These are phyloP conservation scores for Caradrina kadenii DNA, from an alignment of 2,888 invertebrate genomes.

Conservation along the genomic window DNA sequence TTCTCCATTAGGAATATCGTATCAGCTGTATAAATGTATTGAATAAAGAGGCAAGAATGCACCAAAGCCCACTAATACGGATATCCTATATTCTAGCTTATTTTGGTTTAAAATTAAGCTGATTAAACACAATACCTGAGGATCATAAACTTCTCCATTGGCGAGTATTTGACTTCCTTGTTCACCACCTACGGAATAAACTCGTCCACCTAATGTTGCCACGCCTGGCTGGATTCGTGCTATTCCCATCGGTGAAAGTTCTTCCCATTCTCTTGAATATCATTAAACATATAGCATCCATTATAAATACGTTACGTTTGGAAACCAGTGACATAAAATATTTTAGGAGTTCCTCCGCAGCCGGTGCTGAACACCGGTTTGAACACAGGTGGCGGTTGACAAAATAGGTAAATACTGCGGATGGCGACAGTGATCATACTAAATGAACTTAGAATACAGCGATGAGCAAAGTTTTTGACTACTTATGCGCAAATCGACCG, in stretches of 20 bases:
- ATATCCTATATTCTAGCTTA: neutral
- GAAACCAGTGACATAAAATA: too few relatives aligned
- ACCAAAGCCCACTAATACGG: neutral
- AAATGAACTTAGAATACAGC: too few relatives aligned
- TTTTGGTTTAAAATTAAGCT: neutral
- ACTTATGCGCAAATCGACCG: too few relatives aligned
- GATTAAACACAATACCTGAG: constrained; percentile 85
- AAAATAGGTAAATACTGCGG: too few relatives aligned
- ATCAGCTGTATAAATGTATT: neutral
- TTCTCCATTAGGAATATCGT: neutral
- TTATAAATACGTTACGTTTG: too few relatives aligned
- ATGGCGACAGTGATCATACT: too few relatives aligned
- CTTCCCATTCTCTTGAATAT: constrained; percentile 93
- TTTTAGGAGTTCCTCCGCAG: too few relatives aligned
- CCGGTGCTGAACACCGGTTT: too few relatives aligned
- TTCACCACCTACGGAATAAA: constrained; percentile 98
- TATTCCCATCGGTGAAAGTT: constrained; percentile 95
- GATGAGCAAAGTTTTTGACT: too few relatives aligned
- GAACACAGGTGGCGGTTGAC: too few relatives aligned
- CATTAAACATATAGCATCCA: neutral
- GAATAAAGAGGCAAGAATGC: too few relatives aligned
- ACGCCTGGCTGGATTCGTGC: constrained; percentile 97
- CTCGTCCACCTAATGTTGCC: constrained; percentile 95
- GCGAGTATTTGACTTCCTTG: constrained; percentile 96
- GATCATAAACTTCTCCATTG: constrained; percentile 96